Conservation (phyloP, 92 coral and sea anemone species). For the Umimayanthus kanabou region DNA sequence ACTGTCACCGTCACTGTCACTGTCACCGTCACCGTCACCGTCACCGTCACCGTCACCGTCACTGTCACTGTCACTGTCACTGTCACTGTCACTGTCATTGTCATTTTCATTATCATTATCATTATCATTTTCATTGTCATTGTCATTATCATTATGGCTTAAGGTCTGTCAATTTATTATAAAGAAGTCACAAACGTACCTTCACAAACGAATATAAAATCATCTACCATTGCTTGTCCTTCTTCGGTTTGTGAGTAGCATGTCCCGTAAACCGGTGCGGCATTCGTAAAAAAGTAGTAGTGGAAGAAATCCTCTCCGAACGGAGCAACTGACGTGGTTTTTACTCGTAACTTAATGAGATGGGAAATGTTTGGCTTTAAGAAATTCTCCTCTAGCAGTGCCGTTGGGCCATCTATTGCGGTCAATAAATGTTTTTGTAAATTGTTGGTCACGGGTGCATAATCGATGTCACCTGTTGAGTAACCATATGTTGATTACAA, state of each 20-base stretch:
- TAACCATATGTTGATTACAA: background rate
- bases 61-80: no score
- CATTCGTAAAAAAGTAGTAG: background rate
- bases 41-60: no score
- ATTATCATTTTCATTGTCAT: no score
- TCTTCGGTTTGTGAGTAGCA: background rate
- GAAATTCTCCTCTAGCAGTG: constrained; percentile 20
- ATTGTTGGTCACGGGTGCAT: background rate
- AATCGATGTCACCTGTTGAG: constrained; percentile 31
- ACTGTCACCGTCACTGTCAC: no score
- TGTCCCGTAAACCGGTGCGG: background rate
- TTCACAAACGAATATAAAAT: constrained; percentile 2
- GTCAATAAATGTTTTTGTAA: constrained; percentile 16
- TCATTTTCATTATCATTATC: no score
- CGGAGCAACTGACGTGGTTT: background rate
- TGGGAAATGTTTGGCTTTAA: constrained; percentile 9
- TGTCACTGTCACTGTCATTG: no score
- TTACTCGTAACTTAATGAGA: background rate
- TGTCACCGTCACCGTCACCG: no score
- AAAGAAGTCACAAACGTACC: background rate
- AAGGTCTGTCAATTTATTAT: no score
- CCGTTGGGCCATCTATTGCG: constrained; percentile 6
- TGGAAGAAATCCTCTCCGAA: background rate
- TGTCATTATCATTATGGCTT: no score
- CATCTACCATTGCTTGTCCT: constrained; percentile 9